Conservation (phyloP, 92 coral and sea anemone genomes). For the Hydrozoanthus gracilis region DNA sequence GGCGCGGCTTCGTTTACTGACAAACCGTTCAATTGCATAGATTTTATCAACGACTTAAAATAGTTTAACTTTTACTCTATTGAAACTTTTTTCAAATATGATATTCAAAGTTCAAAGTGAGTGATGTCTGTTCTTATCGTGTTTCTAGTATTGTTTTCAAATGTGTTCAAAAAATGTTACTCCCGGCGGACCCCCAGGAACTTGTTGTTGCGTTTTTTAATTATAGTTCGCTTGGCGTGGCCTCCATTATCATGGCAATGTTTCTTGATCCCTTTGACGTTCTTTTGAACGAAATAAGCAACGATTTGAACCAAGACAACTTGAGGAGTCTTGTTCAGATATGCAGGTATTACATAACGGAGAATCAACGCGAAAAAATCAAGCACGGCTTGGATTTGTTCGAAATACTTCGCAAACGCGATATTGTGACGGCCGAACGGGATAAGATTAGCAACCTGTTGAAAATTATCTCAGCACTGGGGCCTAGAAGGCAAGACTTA, state of each 20-base stretch:
- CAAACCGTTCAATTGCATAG: too few species aligned
- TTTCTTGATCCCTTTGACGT: slow-evolving; percentile 71
- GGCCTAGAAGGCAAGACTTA: slow-evolving; percentile 74
- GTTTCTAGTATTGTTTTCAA: too few species aligned
- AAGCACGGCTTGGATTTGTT: slow-evolving; percentile 73
- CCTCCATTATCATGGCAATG: not conserved
- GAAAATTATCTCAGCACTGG: slow-evolving; percentile 61
- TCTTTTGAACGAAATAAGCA: slow-evolving; percentile 82
- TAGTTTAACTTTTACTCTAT: too few species aligned
- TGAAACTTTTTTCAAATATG: too few species aligned
- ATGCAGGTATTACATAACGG: slow-evolving; percentile 64
- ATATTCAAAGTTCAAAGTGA: too few species aligned
- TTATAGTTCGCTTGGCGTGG: not conserved
- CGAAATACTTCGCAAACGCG: slow-evolving; percentile 62
- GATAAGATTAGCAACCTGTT: slow-evolving; percentile 66
- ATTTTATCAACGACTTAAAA: too few species aligned
- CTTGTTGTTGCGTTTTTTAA: not conserved
- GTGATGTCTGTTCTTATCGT: too few species aligned
- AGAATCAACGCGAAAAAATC: slow-evolving; percentile 59
- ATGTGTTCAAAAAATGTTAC: too few species aligned
- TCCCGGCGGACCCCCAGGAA: too few species aligned
- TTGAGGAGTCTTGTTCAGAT: slow-evolving; percentile 75
- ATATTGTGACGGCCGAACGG: slow-evolving; percentile 69
- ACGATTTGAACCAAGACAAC: slow-evolving; percentile 65
- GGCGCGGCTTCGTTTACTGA: too few species aligned